Evolutionary conservation across 2,797 vertebrate species (phyloP).

Genomic region (Aeoliscus strigatus): DNA sequence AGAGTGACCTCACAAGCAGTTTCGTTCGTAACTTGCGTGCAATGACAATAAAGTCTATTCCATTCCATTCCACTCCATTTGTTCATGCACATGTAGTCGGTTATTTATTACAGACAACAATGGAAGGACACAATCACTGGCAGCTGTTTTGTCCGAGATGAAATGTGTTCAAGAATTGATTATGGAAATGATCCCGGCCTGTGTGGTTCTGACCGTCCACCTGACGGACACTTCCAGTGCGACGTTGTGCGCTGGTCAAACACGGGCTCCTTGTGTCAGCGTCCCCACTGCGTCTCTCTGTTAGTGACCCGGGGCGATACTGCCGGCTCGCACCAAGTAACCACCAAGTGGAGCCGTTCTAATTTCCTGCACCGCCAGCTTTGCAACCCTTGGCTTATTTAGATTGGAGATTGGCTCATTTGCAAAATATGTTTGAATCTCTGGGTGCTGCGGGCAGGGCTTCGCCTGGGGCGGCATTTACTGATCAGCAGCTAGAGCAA

Average conservation of each 20-base stretch:
- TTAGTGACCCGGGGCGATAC: constrained; percentile 38
- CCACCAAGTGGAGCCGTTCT: constrained; percentile 24
- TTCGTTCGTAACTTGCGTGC: too few species aligned
- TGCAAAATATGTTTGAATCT: constrained; percentile 52
- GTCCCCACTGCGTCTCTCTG: constrained; percentile 33
- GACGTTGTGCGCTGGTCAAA: constrained; percentile 20
- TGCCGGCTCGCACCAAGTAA: constrained; percentile 33
- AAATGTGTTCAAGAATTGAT: too few species aligned
- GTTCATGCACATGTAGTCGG: too few species aligned
- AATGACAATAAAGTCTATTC: too few species aligned
- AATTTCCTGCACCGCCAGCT: constrained; percentile 33
- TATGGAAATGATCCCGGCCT: background rate
- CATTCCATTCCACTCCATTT: too few species aligned
- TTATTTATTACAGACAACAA: too few species aligned
- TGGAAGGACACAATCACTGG: too few species aligned
- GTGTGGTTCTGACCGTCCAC: constrained; percentile 22
- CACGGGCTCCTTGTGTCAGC: constrained; percentile 44
- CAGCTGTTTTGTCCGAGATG: too few species aligned
- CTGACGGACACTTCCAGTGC: constrained; percentile 25
- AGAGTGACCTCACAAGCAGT: too few species aligned
- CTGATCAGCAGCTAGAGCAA: constrained; percentile 42
- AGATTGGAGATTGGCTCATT: constrained; percentile 42
- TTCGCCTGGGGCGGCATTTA: constrained; percentile 57
- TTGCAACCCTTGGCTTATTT: constrained; percentile 38
- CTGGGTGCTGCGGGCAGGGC: constrained; percentile 32